These are phyloP conservation scores for Drosophila virilis DNA, from an alignment of 1,140 invertebrate genomes.

Conservation along the genomic window DNA sequence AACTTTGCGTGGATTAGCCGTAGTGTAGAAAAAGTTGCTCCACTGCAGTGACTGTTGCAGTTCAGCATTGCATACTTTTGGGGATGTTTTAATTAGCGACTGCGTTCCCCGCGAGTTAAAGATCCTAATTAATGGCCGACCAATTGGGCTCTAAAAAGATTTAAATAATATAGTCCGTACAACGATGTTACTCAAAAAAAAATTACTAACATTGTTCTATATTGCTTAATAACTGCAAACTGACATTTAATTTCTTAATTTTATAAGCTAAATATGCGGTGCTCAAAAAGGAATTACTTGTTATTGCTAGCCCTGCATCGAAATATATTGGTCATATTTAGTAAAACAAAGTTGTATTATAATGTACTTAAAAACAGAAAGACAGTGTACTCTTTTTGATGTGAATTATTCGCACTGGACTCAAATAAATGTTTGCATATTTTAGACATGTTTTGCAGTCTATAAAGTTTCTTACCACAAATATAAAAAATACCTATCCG, in stretches of 20 bases:
- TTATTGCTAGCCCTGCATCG: too few species aligned
- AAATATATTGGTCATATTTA: too few species aligned
- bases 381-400: too few species aligned
- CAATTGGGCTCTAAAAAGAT: not conserved
- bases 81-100: conserved; percentile 60
- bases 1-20: conserved; percentile 66
- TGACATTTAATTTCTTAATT: not conserved
- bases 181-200: too few species aligned
- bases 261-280: too few species aligned
- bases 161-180: not conserved
- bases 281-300: too few species aligned
- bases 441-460: conserved; percentile 14
- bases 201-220: too few species aligned
- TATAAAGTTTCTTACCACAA: conserved; percentile 11
- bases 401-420: not conserved
- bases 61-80: conserved; percentile 45
- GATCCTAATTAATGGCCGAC: conserved; percentile 31
- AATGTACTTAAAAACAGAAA: too few species aligned
- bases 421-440: not conserved
- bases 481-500: not conserved
- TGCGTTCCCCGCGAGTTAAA: conserved; percentile 22
- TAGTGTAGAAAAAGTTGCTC: conserved; percentile 26
- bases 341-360: too few species aligned
- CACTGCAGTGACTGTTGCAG: conserved; percentile 14
- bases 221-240: not conserved